phyloP scores from a whole-genome alignment of 1,140 invertebrate genomes.

The Drosophila suzukii region DNA sequence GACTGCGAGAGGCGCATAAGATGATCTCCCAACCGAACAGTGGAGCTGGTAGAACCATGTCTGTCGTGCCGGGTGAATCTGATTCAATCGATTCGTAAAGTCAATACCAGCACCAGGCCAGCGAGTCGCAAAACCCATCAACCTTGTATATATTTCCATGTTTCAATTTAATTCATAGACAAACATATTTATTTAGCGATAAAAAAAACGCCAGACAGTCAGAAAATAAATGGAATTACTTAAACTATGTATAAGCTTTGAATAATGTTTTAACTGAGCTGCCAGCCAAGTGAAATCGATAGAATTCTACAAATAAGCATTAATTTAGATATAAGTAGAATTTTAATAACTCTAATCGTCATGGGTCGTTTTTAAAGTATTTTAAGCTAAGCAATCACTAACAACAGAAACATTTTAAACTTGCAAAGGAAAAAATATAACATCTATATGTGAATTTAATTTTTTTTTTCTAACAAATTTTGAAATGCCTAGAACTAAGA shows the following conservation, averaged over 20 bases:
- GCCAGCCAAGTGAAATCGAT: slow-evolving; percentile 3
- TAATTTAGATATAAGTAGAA: slow-evolving; percentile 16
- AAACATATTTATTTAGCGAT: slow-evolving; percentile 6
- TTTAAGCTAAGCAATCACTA: slow-evolving; percentile 17
- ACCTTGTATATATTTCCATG: slow-evolving; percentile 16
- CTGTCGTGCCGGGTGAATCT: slow-evolving; percentile 1
- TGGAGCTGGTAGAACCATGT: slow-evolving; percentile 2
- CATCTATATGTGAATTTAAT: slow-evolving; percentile 28
- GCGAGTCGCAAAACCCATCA: background rate
- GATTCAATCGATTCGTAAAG: slow-evolving; percentile 7
- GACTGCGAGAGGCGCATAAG: background rate
- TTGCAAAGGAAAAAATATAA: background rate
- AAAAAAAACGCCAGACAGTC: slow-evolving; percentile 1
- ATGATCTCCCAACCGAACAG: slow-evolving; percentile 11
- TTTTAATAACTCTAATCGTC: background rate
- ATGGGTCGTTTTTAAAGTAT: slow-evolving; percentile 14
- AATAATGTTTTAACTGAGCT: slow-evolving; percentile 1
- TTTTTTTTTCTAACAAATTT: slow-evolving; percentile 23
- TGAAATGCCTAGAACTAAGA: slow-evolving; percentile 16
- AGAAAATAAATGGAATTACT: background rate
- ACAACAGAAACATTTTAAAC: slow-evolving; percentile 8
- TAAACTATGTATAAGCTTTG: background rate
- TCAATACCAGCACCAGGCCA: background rate
- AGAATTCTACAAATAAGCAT: background rate
- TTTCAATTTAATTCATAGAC: background rate